Evolutionary conservation across 1,140 invertebrate genomes (phyloP).

Genomic region (Bombus waltoni): DNA sequence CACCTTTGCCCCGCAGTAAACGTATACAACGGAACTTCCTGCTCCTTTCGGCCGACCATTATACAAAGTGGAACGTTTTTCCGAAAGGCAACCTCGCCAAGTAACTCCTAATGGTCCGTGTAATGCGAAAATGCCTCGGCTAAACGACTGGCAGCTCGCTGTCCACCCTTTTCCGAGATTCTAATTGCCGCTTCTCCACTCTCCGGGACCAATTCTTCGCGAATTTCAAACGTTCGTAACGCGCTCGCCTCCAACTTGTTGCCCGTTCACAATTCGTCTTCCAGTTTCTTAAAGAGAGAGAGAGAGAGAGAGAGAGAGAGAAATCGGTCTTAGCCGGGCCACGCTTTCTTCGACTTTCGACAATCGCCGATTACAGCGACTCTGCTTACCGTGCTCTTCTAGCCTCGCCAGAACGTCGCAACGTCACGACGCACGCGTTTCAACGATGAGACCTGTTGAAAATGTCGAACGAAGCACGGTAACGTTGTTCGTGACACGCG

Average conservation of each 20-base stretch:
- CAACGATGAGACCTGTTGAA: not conserved
- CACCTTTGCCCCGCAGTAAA: not conserved
- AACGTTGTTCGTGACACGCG: not conserved
- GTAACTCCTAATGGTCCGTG: constrained; percentile 45
- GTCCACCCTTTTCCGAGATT: not conserved
- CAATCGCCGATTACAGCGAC: not conserved
- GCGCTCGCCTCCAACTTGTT: constrained; percentile 18
- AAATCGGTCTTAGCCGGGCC: not conserved
- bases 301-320: no score
- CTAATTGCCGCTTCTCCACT: constrained; percentile 20
- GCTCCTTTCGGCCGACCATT: constrained; percentile 18
- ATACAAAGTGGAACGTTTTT: constrained; percentile 50
- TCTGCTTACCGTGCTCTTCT: not conserved
- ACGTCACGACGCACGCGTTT: not conserved
- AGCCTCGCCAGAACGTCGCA: not conserved
- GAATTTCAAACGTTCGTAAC: not conserved
- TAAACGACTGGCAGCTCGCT: not conserved
- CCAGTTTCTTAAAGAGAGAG: not conserved
- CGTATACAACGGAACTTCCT: constrained; percentile 32
- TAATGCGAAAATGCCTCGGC: constrained; percentile 2
- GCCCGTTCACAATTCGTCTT: not conserved
- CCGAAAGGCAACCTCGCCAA: constrained; percentile 37
- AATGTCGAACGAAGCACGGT: not conserved
- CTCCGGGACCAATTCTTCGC: constrained; percentile 1
- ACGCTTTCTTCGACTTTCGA: not conserved